Base-by-base conservation (phyloP, 2,797 vertebrate genomes). In the Crypturellus tataupa region DNA sequence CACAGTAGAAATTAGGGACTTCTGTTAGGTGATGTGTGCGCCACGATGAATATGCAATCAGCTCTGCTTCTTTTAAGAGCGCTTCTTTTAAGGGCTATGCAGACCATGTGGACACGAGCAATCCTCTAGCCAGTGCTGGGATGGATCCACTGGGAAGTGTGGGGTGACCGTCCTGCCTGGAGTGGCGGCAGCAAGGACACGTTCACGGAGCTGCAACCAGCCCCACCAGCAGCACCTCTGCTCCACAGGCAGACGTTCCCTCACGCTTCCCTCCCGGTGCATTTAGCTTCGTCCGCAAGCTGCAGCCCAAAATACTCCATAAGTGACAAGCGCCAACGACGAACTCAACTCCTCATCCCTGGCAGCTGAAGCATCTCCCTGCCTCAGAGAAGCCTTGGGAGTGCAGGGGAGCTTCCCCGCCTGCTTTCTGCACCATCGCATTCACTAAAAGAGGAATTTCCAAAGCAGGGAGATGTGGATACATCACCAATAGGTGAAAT, bases 201-300 rank as follows among this genome's bases (percentile, higher is more conserved):
- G 62, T 62, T 83, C 70, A 33, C 29, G n/a, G 77, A 87, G 85
- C 70, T 89, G 58, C 85, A 89, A 42, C 69, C 88, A 46, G 69
- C 80, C 80, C 71, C 39, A 62, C 3, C 3, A 70, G 62, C 83
- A 80, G 89, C 20, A 80, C 31, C 21, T 89, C 93, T 42, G 58
- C 73, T 89, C 31, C 16, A 80, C 35, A 55, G 35, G 9, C 25
- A 42, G 87, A 78, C 84, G 80, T 70, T 46, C 85, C 90, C 72
- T 80, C 78, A 42, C 39, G 37, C 70, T 44, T 86, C 70, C 64
- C 87, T 64, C 82, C 56, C 64, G 85, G 70, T 23, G 9, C 39
- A 77, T 93, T 96, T 84, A 84, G 89, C 90, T 90, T 84, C 76
- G 71, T 85, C 40, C 88, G 79, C 83, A 71, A 75, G 67, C 75